Conservation (phyloP, 2,113 vertebrate species). For the Himantopus leucocephalus region DNA sequence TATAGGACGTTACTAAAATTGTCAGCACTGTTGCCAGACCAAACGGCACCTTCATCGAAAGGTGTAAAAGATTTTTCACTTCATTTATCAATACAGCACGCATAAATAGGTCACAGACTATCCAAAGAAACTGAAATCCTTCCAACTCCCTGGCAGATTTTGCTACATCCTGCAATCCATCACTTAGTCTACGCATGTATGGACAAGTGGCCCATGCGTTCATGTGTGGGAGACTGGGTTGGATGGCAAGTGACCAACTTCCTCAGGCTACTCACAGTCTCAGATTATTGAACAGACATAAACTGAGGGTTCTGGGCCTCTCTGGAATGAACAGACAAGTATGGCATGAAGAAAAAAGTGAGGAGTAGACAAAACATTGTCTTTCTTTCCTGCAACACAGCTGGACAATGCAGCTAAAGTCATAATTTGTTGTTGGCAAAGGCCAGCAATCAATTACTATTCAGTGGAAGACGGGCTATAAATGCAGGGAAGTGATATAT, state of each 20-base stretch:
- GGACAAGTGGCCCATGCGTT: neutral
- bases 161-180: neutral
- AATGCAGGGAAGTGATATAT: neutral
- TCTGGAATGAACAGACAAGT: neutral
- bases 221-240: neutral
- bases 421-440: neutral
- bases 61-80: constrained; percentile 54
- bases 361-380: neutral
- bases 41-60: neutral
- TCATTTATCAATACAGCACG: constrained; percentile 14
- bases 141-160: constrained; percentile 35
- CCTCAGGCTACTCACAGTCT: neutral
- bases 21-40: constrained; percentile 32
- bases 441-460: neutral
- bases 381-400: neutral
- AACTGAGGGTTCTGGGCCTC: neutral
- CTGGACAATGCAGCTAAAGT: neutral
- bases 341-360: neutral
- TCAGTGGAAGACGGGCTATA: neutral
- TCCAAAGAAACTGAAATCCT: constrained; percentile 32
- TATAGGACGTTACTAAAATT: constrained; percentile 40
- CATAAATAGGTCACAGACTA: constrained; percentile 40
- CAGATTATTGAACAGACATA: neutral
- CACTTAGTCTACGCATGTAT: neutral
- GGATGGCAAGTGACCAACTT: neutral